Base-by-base conservation (phyloP, 2,797 vertebrate genomes). In the Lacerta bilineata region DNA sequence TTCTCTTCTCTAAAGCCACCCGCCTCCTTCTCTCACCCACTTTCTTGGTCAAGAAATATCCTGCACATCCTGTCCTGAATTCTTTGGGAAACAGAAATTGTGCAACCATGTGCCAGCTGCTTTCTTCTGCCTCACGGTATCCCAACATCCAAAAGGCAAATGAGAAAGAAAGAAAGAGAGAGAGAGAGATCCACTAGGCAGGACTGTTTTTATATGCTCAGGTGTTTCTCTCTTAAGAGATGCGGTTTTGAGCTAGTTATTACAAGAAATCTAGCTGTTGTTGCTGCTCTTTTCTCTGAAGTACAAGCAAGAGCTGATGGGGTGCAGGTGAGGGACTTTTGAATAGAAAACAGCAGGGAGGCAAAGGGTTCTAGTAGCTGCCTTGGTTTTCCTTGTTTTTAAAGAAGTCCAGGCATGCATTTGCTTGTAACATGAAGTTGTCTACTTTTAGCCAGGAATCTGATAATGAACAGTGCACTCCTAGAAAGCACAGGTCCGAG, bases 1-100 rank as follows among this genome's bases (percentile, higher is more conserved):
- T 78, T 77, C 59, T 85, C 59, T 43, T 76, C 61, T 85, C 74
- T 66, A 74, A 64, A 72, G 23, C 43, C 64, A 39, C 75, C n/a
- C 33, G 10, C 46, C 74, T 23, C 33, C 55, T n/a, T 23, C 61
- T 59, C 33, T 81, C 39, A 36, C 36, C 80, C 64, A 36, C 80
- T 39, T 82, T 25, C 36, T 66, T 66, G 59, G 27, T 43, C 59
- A 77, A 77, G 83, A 76, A 43, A 55, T n/a, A 29, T 66, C 61
- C 59, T n/a, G 61, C 43, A 13, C 75, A 64, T 78, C 84, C 74
- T 64, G 39, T 78, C 41, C 39, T 17, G 59, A 61, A 85, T 85
- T 43, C 61, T 78, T 74, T 68, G 75, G 84, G 75, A 77, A 66
- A 43, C 41, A 33, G 50, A 85, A 39, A 85, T 84, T 13, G 9